Percentiles rank a stretch among this genome's conserved stretches.
These are phyloP conservation scores for Macaria liturata DNA, from an alignment of 2,888 invertebrate genomes.

Conservation along the genomic window DNA sequence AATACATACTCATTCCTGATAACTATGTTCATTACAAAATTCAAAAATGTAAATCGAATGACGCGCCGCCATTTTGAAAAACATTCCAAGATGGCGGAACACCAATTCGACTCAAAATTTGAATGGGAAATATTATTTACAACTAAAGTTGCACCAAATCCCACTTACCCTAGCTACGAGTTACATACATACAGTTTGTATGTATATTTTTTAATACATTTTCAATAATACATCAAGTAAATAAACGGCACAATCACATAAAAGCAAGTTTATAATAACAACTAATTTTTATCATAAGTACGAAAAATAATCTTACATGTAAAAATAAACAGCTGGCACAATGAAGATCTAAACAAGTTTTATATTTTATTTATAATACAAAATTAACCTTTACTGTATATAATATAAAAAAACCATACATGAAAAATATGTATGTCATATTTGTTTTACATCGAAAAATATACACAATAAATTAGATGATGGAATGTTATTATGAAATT, in stretches of 20 bases:
- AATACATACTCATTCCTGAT: too few species aligned
- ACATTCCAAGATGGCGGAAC: too few species aligned
- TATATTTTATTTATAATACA: conserved; percentile 49
- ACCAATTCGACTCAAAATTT: too few species aligned
- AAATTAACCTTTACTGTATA: conserved; percentile 64
- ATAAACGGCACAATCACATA: conserved; percentile 56
- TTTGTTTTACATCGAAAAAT: conserved; percentile 60
- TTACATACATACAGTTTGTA: too few species aligned
- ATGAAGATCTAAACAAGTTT: conserved; percentile 79
- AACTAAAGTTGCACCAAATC: neutral
- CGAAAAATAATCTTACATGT: conserved; percentile 74
- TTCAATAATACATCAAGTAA: conserved; percentile 1
- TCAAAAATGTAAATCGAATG: too few species aligned
- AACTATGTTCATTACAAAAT: too few species aligned
- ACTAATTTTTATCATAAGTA: conserved; percentile 63
- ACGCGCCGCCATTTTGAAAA: too few species aligned
- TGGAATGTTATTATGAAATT: conserved; percentile 78
- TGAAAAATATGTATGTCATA: conserved; percentile 76
- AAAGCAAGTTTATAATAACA: conserved; percentile 74
- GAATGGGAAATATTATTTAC: too few species aligned
- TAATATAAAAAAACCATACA: conserved; percentile 61
- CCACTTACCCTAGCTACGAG: conserved; percentile 8
- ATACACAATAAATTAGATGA: conserved; percentile 83
- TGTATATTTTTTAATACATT: too few species aligned
- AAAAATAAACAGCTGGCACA: conserved; percentile 75